Evolutionary conservation across 2,113 vertebrate genomes (phyloP).

Genomic region (Suricata suricatta): DNA sequence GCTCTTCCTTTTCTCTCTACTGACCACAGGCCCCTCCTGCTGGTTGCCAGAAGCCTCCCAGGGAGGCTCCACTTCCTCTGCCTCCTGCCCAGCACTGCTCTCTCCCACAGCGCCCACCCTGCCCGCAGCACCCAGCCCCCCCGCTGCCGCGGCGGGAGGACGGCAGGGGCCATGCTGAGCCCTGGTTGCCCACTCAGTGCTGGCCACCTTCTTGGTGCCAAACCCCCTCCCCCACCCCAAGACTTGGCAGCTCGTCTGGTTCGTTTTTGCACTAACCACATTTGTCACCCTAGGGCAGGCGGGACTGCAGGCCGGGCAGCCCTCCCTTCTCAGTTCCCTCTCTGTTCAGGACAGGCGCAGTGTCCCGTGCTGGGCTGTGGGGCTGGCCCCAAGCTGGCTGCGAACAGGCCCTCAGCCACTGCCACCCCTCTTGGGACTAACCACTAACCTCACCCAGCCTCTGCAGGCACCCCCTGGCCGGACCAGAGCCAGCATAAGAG

Average conservation of each 20-base stretch:
- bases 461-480: not conserved
- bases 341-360: constrained; percentile 8
- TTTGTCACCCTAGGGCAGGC: constrained; percentile 65
- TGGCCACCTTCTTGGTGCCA: constrained; percentile 83
- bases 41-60: not conserved
- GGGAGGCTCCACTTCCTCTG: not conserved
- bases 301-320: not conserved
- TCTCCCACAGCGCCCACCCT: not conserved
- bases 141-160: not conserved
- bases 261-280: constrained; percentile 78
- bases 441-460: constrained; percentile 79
- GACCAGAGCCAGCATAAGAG: not conserved
- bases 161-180: not conserved
- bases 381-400: constrained; percentile 3
- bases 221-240: constrained; percentile 69
- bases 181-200: constrained; percentile 46
- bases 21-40: not conserved
- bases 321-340: not conserved
- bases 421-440: constrained; percentile 72
- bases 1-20: not conserved
- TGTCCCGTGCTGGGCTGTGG: constrained; percentile 39
- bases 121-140: not conserved
- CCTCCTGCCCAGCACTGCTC: not conserved
- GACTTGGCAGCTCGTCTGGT: constrained; percentile 29
- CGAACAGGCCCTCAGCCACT: constrained; percentile 43